Percentiles rank a stretch among this genome's conserved stretches.
Conservation (phyloP, 2,113 vertebrate genomes). For the Spheniscus mendiculus region DNA sequence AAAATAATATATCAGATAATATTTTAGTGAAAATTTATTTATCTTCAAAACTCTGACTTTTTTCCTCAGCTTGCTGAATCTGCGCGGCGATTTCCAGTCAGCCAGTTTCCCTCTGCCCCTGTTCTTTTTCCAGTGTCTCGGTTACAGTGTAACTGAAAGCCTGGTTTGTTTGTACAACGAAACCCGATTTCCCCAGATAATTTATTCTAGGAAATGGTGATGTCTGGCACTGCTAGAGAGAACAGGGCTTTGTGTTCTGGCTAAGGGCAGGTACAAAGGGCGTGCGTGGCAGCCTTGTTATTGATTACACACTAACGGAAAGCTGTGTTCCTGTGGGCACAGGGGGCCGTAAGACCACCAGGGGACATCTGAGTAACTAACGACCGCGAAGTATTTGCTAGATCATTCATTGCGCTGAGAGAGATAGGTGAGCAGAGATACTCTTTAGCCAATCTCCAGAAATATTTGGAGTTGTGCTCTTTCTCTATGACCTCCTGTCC, state of each 20-base stretch:
- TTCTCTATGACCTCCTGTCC: background rate
- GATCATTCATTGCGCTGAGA: background rate
- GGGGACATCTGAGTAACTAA: background rate
- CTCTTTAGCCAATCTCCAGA: background rate
- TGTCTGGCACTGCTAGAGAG: constrained; percentile 3
- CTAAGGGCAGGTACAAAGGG: background rate
- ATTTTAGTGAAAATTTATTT: background rate
- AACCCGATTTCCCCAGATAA: constrained; percentile 12
- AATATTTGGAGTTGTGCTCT: background rate
- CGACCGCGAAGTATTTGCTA: background rate
- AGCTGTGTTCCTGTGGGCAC: background rate
- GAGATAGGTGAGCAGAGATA: background rate
- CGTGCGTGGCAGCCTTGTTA: background rate
- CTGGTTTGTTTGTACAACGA: constrained; percentile 3
- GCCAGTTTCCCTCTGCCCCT: background rate
- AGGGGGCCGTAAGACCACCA: background rate
- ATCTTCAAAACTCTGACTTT: background rate
- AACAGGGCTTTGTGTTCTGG: constrained; percentile 19
- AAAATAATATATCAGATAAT: background rate
- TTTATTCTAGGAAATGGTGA: constrained; percentile 35
- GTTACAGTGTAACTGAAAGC: constrained; percentile 28
- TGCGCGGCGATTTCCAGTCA: background rate
- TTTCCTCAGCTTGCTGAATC: background rate
- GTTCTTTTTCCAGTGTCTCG: background rate
- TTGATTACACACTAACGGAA: background rate